Conservation (phyloP, 2,888 invertebrate species). For the Chironomus riparius region DNA sequence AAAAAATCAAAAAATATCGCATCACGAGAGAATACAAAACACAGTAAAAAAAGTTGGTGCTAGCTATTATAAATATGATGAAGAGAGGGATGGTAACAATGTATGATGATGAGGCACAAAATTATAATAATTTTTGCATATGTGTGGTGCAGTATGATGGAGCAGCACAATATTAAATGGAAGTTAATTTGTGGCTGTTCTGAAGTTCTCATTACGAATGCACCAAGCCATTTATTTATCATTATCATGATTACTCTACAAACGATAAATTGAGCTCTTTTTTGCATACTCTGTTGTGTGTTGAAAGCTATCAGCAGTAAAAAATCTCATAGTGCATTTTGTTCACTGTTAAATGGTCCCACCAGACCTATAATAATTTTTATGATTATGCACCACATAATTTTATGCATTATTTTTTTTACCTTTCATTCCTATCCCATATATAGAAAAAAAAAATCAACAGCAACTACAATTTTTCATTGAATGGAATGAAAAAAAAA, state of each 20-base stretch:
- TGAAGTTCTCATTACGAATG: conserved; percentile 1
- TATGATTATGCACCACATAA: conserved; percentile 2
- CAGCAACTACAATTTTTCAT: not conserved
- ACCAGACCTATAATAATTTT: not conserved
- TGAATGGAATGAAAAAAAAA: not conserved
- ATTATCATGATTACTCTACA: conserved; percentile 19
- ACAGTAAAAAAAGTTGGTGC: not conserved
- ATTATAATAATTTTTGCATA: conserved; percentile 24
- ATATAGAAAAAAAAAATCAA: not conserved
- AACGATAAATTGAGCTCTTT: not conserved
- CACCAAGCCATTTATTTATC: conserved; percentile 12
- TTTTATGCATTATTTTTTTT: not conserved
- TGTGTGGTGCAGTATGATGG: conserved; percentile 26
- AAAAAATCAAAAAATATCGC: not conserved
- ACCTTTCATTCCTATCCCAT: not conserved
- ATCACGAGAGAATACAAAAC: not conserved
- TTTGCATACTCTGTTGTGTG: not conserved
- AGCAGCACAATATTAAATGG: conserved; percentile 24
- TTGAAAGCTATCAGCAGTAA: not conserved
- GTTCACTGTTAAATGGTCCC: not conserved
- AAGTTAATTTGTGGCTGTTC: conserved; percentile 24
- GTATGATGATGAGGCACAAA: conserved; percentile 25
- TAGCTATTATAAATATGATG: not conserved
- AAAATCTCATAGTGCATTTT: not conserved
- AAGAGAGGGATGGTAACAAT: conserved; percentile 13